phyloP scores from a whole-genome alignment of 2,113 vertebrate genomes.

The Lepisosteus oculatus region DNA sequence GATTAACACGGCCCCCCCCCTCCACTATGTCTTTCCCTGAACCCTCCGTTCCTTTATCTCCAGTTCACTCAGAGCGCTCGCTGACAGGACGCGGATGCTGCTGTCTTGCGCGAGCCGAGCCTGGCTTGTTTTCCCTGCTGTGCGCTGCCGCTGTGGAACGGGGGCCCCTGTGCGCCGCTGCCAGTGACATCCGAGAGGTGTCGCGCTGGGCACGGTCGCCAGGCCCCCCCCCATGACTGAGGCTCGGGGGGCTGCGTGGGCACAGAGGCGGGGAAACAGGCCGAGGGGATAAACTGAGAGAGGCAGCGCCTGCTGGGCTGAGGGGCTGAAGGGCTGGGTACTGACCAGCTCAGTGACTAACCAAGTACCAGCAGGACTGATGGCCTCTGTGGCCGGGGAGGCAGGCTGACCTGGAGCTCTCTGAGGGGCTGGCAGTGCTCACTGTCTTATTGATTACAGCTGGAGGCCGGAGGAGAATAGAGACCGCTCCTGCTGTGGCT shows the following conservation, averaged over 20 bases:
- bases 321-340: too few relatives aligned
- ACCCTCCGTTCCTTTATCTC: neutral
- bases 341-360: too few relatives aligned
- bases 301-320: too few relatives aligned
- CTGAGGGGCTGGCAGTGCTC: neutral
- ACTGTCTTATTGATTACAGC: neutral
- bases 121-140: neutral
- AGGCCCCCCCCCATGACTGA: neutral
- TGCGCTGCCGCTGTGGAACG: neutral
- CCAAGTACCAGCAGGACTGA: too few relatives aligned
- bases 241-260: neutral
- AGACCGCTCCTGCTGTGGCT: neutral
- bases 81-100: neutral
- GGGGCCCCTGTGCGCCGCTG: neutral
- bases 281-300: neutral
- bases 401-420: too few relatives aligned
- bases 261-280: constrained; percentile 5
- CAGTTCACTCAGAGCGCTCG: neutral
- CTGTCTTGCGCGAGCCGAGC: neutral
- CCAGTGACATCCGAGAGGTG: neutral
- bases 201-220: neutral
- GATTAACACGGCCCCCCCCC: constrained; percentile 1
- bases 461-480: neutral
- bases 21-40: neutral
- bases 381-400: neutral